These are phyloP conservation scores for Vanessa atalanta DNA, from an alignment of 1,140 invertebrate genomes.

Conservation along the genomic window DNA sequence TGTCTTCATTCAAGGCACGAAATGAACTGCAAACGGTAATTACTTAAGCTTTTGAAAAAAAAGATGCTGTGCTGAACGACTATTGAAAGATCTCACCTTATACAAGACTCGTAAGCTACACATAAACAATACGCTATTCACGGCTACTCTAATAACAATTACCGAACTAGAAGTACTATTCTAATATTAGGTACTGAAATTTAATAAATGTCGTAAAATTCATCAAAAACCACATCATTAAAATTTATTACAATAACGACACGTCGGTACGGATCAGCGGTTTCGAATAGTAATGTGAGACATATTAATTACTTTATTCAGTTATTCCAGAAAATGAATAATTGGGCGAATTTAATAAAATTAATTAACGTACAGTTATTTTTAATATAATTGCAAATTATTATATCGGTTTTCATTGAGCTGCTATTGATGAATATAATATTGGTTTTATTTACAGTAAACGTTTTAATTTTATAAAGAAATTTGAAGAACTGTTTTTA, in stretches of 20 bases:
- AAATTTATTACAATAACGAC: slow-evolving; percentile 7
- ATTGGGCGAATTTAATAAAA: neutral
- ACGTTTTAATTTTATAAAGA: too few relatives aligned
- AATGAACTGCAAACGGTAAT: too few relatives aligned
- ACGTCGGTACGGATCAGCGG: neutral
- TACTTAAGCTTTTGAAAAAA: too few relatives aligned
- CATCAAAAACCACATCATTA: slow-evolving; percentile 7
- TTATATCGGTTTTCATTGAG: neutral
- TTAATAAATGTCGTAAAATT: neutral
- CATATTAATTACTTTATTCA: slow-evolving; percentile 13
- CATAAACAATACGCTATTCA: too few relatives aligned
- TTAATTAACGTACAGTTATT: neutral
- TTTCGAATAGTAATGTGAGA: slow-evolving; percentile 5
- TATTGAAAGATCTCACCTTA: too few relatives aligned
- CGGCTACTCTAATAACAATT: neutral
- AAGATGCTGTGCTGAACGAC: too few relatives aligned
- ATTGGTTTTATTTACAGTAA: neutral
- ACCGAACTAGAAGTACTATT: neutral
- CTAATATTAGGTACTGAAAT: neutral
- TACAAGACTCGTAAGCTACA: too few relatives aligned
- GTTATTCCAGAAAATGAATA: slow-evolving; percentile 11
- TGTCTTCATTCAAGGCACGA: too few relatives aligned
- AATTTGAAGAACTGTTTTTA: too few relatives aligned
- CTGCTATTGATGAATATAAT: neutral
- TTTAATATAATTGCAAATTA: slow-evolving; percentile 5